Conservation (phyloP, 1,140 invertebrate genomes). For the Drosophila ironensis region DNA sequence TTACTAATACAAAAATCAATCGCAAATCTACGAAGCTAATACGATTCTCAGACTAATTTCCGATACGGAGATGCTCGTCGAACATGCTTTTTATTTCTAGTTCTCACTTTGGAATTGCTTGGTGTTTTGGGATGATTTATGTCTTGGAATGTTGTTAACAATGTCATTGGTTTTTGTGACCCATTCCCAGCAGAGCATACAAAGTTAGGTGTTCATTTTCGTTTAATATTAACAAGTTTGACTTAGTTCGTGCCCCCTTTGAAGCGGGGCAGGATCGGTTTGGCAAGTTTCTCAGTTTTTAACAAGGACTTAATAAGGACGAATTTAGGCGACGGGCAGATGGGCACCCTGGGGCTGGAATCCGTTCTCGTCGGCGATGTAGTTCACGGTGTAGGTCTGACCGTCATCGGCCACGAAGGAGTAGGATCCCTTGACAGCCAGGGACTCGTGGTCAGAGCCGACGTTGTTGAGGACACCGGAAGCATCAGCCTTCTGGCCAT, state of each 20-base stretch:
- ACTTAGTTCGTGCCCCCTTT: slow-evolving; percentile 19
- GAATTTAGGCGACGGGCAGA: slow-evolving; percentile 82
- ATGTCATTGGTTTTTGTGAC: too few species aligned
- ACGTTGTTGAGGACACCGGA: slow-evolving; percentile 35
- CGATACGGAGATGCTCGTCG: not conserved
- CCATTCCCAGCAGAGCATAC: too few species aligned
- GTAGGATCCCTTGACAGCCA: slow-evolving; percentile 84
- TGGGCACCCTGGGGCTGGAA: slow-evolving; percentile 87
- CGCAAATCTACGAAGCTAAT: slow-evolving; percentile 6
- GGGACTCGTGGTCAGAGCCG: slow-evolving; percentile 64
- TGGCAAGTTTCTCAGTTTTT: not conserved
- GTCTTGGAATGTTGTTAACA: too few species aligned
- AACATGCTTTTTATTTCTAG: not conserved
- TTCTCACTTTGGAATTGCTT: not conserved
- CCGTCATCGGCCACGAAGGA: slow-evolving; percentile 86
- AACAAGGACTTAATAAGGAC: slow-evolving; percentile 1
- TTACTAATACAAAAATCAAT: slow-evolving; percentile 32
- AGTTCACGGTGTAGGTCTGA: slow-evolving; percentile 85
- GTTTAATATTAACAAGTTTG: slow-evolving; percentile 35
- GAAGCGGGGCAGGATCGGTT: slow-evolving; percentile 10
- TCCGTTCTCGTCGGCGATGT: slow-evolving; percentile 89
- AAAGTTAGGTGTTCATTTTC: slow-evolving; percentile 12
- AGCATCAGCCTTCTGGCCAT: slow-evolving; percentile 23
- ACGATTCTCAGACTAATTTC: slow-evolving; percentile 2
- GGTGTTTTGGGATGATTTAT: not conserved